Evolutionary conservation across 2,888 invertebrate species (phyloP), one percentile per base, ranked within the genome.

Genomic region (Drosophila paracracens): DNA sequence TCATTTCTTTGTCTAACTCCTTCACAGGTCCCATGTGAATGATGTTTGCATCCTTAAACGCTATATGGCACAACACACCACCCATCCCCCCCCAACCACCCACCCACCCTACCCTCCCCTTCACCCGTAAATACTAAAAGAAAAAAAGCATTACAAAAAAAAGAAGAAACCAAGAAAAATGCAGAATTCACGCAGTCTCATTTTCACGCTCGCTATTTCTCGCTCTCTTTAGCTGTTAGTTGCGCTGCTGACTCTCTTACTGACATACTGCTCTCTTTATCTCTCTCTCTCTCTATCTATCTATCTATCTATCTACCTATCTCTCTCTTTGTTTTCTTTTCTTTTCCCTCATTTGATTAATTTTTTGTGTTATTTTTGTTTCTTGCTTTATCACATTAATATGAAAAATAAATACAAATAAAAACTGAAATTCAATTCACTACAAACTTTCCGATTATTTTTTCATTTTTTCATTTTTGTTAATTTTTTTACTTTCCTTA

Each of bases 191-290:
- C 50, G 70, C 52, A 35, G 70, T 69, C 58, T 70, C 46, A 51
- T 46, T 56, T 56, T 40, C 46, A 57, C 54, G 67, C 64, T 73
- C 57, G 54, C 66, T 71, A 38, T 71, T 38, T 58, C 63, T 59
- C 51, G 52, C 67, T 70, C 73, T 61, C 25, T 81, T 46, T 46
- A 76, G 74, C 61, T 76, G 79, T 67, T 82, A 80, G 74, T 70
- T 80, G 51, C 67, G 69, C 79, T 76, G 74, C 58, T 62, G 64
- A 71, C 67, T 74, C 31, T 80, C 59, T 75, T 75, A 73, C 73
- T 81, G 74, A 82, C 76, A 76, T 59, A 68, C 70, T 78, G 64
- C 68, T 70, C 59, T 81, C 35, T 63, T 67, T 67, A 65, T 29
- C 68, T 33, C 66, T 43, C 50, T 59, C 11, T 57, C 21, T 25